Base-by-base conservation (phyloP, 2,888 invertebrate species). In the Leptarthrus brevirostris region DNA sequence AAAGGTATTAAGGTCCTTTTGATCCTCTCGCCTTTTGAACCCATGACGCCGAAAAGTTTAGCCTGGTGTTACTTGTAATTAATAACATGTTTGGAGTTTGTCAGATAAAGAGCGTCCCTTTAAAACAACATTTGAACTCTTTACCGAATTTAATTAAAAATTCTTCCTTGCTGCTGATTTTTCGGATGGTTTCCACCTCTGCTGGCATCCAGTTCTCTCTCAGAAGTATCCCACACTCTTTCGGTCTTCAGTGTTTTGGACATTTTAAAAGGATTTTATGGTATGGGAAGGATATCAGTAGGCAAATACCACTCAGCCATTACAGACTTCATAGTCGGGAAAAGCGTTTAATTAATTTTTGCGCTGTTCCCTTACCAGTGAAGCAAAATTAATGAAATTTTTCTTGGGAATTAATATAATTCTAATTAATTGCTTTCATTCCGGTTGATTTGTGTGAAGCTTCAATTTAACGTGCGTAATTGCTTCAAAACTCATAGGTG, bases 111-210 rank as follows among this genome's bases (percentile, higher is more conserved):
- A 71, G 72, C 70, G 52, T 64, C 66, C 74, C 74, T 66, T 72
- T 74, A 73, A 73, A 74, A 74, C 73, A 75, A 71, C 74, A 72
- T 76, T 76, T 73, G 56, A 74, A 74, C 74, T 76, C 76, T 71
- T 76, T 74, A 52, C 73, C 54, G 58, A 76, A 76, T 76, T 76
- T 76, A 76, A 76, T 76, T 76, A 76, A 76, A 76, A 76, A 76
- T 76, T 76, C 74, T 76, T 73, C 74, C 73, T 76, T 72, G 73
- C 73, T 73, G 69, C 12, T 74, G 76, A 76, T 72, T 72, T 69
- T 73, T 34, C 52, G 52, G 54, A 52, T 52, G 69, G 26, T 30
- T 30, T 36, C 58, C 49, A 58, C 66, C 40, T 70, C 44, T 54
- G 71, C 40, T 69, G 20, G 64, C 44, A 44, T 40, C 69, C 64